Evolutionary conservation across 2,113 vertebrate species (phyloP), one percentile per base, ranked within the genome.

Genomic region (Dasypus novemcinctus): DNA sequence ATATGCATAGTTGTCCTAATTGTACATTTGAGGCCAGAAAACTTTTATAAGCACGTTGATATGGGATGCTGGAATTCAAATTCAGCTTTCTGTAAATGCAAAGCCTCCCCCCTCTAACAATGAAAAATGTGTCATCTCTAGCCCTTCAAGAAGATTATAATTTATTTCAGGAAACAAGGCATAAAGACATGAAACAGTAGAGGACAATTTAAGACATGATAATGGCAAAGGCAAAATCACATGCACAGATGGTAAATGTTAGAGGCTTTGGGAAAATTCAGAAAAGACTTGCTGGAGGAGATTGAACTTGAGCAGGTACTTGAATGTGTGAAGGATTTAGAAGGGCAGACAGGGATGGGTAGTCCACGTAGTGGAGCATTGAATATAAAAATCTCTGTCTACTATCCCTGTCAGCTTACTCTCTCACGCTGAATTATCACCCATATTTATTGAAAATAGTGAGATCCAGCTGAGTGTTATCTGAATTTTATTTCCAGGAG

Each of bases 1-100:
- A 0, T 3, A 0, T 9, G 57, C 10, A 0, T 1, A 0, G 1
- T 31, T 3, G 23, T 63, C 54, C 11, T 61, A 23, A 27, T 36
- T 74, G 59, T 52, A 41, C 4, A 17, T 17, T 33, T 1, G 31
- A 68, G 36, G 21, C 33, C 54, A 36, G 17, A 64, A 74, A 29
- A n/a, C 13, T 10, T 66, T 46, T 13, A 6, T 18, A 29, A 8
- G 20, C 38, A 25, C 2, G 2, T 38, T 14, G 13, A 2, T 6
- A 0, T 33, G 0, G 2, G 27, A 14, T 27, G 4, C n/a, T 52
- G 36, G 66, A 59, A 54, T 23, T 86, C n/a, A 41, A 52, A 17
- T 31, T 33, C 64, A 59, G 72, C 23, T 38, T 13, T 78, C 43
- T 64, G 38, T 64, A 54, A 11, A 68, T n/a, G n/a, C 43, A 57